These are phyloP conservation scores for Condylura cristata DNA, from an alignment of 2,113 vertebrate genomes.

Conservation along the genomic window DNA sequence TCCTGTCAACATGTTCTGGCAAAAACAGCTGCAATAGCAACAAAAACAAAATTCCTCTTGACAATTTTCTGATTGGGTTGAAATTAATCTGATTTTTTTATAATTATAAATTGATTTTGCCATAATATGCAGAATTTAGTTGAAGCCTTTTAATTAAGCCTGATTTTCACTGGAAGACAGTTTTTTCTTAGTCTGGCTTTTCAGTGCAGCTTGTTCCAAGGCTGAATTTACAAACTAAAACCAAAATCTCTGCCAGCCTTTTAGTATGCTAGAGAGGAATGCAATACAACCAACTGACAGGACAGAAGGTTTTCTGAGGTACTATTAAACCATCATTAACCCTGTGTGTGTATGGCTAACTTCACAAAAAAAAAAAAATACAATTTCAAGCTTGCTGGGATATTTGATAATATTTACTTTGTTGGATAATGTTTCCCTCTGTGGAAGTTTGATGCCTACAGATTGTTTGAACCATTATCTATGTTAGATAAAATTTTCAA, in stretches of 20 bases:
- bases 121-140: conserved; percentile 55
- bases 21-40: conserved; percentile 4
- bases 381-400: background rate
- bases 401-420: conserved; percentile 26
- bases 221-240: conserved; percentile 31
- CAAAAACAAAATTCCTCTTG: conserved; percentile 45
- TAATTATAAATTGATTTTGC: conserved; percentile 71
- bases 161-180: conserved; percentile 47
- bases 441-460: background rate
- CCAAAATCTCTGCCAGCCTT: background rate
- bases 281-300: background rate
- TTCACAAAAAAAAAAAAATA: background rate
- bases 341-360: background rate
- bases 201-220: conserved; percentile 17
- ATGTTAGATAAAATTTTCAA: conserved; percentile 3
- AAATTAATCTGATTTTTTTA: conserved; percentile 72
- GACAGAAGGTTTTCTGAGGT: background rate
- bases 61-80: conserved; percentile 61
- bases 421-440: background rate
- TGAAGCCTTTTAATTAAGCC: conserved; percentile 66
- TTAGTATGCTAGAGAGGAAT: background rate
- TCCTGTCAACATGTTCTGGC: conserved; percentile 31
- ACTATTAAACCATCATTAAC: background rate
- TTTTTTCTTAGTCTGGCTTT: conserved; percentile 47
- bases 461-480: conserved; percentile 11